Base-by-base conservation (phyloP, 2,113 vertebrate species). In the Manacus vitellinus region DNA sequence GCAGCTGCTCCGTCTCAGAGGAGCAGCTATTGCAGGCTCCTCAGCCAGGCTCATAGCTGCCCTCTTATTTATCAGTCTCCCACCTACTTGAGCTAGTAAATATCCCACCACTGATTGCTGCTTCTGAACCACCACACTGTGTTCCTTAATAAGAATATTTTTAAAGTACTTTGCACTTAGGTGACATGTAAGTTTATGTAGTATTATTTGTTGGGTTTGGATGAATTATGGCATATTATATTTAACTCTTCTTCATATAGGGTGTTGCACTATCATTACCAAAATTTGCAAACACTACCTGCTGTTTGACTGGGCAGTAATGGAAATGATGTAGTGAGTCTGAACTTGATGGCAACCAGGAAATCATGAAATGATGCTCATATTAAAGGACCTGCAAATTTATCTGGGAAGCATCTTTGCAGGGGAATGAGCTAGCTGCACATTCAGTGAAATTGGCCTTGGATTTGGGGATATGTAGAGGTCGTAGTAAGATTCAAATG, bases 301-400 rank as follows among this genome's bases (percentile, higher is more conserved):
- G 47, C 47, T 82, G 24, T 93, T 86, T n/a, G 55, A 33, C 12
- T 44, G 35, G 52, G 43, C 49, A 56, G 55, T 74, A 88, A 56
- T 73, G 33, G 75, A 91, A 89, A 23, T 73, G 47, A 22, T 82
- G 18, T 52, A 79, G 55, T 83, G 85, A 82, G 79, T 75, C 31
- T 59, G 35, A 54, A 63, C 37, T 24, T 22, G 18, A 51, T 3
- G 12, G 30, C 52, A 81, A 66, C 8, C 54, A 39, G 22, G 46
- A 67, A 83, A 82, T 56, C 52, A 21, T 27, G 51, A 85, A 81
- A 67, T 17, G 11, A 54, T 90, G 25, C 46, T 89, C 21, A 2
- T 73, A 55, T 92, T 79, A 91, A 87, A 86, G 80, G 70, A 65
- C 72, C 49, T 91, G 65, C 30, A 92, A 76, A 92, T 92, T 63